These are phyloP conservation scores for Syngnathus scovelli DNA, from an alignment of 2,113 vertebrate genomes.

Conservation along the genomic window DNA sequence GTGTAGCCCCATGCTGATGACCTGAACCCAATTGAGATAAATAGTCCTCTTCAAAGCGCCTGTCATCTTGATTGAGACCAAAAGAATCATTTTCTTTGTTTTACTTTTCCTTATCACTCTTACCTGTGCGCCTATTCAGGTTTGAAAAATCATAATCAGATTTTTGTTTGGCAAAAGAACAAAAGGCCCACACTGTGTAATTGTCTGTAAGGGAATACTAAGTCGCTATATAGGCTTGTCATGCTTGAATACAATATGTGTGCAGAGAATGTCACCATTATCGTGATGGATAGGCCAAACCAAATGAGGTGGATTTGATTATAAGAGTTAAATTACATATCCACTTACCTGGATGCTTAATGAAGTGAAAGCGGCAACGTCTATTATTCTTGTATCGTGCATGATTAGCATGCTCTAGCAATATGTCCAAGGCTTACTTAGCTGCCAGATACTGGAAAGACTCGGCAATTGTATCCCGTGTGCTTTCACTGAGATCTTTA, in stretches of 20 bases:
- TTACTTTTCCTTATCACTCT: not conserved
- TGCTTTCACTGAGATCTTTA: conserved; percentile 9
- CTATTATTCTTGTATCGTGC: conserved; percentile 63
- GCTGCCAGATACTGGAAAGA: conserved; percentile 45
- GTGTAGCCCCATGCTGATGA: conserved; percentile 58
- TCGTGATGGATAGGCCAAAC: conserved; percentile 51
- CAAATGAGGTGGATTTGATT: conserved; percentile 59
- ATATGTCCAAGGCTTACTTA: conserved; percentile 34
- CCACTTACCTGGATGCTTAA: conserved; percentile 65
- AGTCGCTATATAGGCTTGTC: conserved; percentile 32
- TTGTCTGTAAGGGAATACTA: conserved; percentile 48
- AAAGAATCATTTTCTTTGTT: conserved; percentile 23
- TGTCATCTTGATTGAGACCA: conserved; percentile 55
- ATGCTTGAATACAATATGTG: conserved; percentile 30
- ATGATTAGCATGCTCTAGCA: conserved; percentile 57
- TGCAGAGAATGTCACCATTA: conserved; percentile 40
- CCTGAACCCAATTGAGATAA: conserved; percentile 66
- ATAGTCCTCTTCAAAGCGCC: conserved; percentile 61
- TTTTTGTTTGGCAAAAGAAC: not conserved
- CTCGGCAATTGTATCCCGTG: conserved; percentile 23
- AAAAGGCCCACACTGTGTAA: conserved; percentile 23
- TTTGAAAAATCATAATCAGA: not conserved
- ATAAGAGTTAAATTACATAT: conserved; percentile 62
- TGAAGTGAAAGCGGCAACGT: conserved; percentile 59
- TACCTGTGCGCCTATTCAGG: not conserved